Conservation (phyloP, 2,797 vertebrate genomes). For the Hydrophis major region DNA sequence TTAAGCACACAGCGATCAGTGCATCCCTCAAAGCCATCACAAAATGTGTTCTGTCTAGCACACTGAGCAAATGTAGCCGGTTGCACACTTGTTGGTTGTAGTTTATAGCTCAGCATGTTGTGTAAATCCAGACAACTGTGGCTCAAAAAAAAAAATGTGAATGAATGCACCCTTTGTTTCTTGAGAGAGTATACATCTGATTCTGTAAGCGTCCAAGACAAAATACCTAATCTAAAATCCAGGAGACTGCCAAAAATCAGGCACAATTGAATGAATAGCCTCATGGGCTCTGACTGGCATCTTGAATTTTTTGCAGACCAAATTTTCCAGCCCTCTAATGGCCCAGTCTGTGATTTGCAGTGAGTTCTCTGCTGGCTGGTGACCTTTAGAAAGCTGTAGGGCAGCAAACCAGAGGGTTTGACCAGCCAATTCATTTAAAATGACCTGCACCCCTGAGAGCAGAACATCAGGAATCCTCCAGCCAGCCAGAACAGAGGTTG, state of each 20-base stretch:
- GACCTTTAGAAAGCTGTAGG: not conserved
- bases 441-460: not conserved
- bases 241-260: not conserved
- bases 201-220: not conserved
- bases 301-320: not conserved
- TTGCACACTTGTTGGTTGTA: not conserved
- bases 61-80: not conserved
- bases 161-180: not conserved
- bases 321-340: not conserved
- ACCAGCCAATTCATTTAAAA: not conserved
- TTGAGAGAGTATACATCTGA: accelerated
- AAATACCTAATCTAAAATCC: not conserved
- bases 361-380: too few species aligned
- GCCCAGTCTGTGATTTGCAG: not conserved
- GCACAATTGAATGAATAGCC: not conserved
- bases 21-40: not conserved
- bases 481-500: not conserved
- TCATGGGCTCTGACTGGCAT: not conserved
- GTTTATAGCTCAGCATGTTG: not conserved
- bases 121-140: not conserved
- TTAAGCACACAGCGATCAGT: accelerated
- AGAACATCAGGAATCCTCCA: not conserved
- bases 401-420: not conserved
- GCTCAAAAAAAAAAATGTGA: not conserved
- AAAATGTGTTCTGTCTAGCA: not conserved